Conservation (phyloP, 2,888 invertebrate species). For the Eledona agricola region DNA sequence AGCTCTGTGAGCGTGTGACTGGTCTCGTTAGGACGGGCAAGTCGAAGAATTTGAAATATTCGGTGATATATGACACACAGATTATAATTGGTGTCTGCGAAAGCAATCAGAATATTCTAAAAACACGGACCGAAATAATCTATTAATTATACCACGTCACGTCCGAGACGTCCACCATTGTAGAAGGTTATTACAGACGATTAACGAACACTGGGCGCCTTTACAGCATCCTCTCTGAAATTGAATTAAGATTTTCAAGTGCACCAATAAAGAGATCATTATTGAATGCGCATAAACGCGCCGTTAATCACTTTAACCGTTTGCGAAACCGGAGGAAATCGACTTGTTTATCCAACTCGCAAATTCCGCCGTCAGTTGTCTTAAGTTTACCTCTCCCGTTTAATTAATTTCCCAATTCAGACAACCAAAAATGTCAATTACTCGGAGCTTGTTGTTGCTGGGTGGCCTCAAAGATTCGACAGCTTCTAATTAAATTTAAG, state of each 20-base stretch:
- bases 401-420: constrained; percentile 1
- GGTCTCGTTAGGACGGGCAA: no score
- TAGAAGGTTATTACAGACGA: constrained; percentile 8
- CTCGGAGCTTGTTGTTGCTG: not conserved
- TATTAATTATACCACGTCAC: constrained; percentile 28
- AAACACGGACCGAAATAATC: constrained; percentile 14
- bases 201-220: constrained; percentile 22
- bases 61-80: constrained; percentile 8
- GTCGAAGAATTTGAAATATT: no score
- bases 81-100: constrained; percentile 15
- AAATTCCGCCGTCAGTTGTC: not conserved
- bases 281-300: constrained; percentile 7
- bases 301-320: constrained; percentile 1
- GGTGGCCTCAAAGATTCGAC: no score
- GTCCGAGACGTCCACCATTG: constrained; percentile 7
- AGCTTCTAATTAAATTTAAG: no score
- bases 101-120: constrained; percentile 19
- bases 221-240: constrained; percentile 12
- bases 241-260: constrained; percentile 24
- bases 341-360: not conserved
- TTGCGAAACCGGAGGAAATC: not conserved
- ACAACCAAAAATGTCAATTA: not conserved
- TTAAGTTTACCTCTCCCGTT: constrained; percentile 1
- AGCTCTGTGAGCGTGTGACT: no score
- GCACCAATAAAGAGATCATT: constrained; percentile 19